Evolutionary conservation across 2,113 vertebrate genomes (phyloP), one percentile per base, ranked within the genome.

Genomic region (Nyctereutes procyonoides): DNA sequence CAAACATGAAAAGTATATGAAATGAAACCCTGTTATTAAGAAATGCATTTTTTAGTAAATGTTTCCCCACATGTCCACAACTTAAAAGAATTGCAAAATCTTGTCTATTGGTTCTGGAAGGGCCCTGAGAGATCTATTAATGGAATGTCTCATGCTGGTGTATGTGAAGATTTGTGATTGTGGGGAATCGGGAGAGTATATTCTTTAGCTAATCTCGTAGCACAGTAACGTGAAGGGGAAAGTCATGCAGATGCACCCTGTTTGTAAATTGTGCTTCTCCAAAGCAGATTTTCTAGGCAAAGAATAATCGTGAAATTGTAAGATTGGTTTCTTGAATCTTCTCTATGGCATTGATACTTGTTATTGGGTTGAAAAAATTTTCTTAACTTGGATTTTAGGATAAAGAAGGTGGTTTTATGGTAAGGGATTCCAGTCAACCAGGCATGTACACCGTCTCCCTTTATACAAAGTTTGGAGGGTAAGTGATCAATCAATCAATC

Each of bases 401-500:
- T 98, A 99, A 99, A 99, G 99, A 99, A 98, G 99, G 99, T 56
- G 99, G 99, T 17, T 99, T 99, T 98, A 99, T 99, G 80, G 99
- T 99, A 91, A 99, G 99, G 95, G 99, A 99, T 93, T 99, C 99
- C 92, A 99, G 99, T 96, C 99, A 99, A 53, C 97, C 98, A 4
- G 99, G 99, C 88, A 95, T 99, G 32, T 99, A 99, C 97, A 99
- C 99, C 0, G 99, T 99, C 48, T 99, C 99, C 14, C 98, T 99
- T 32, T 99, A 99, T 74, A 98, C 99, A 86, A 99, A 99, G 96
- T 99, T 99, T 92, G 97, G 98, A 97, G 99, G 99, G 99, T 99
- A 98, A 99, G 99, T 99, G 82, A 82, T 71, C 10, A 26, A 38
- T 13, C 20, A 24, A 3, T 73, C 38, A 8, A 24, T 67, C 53